Evolutionary conservation across 30 jellyfish, hydroid and myxozoan species (phyloP).

Genomic region (Aurelia aurita complex sp. Pacific): DNA sequence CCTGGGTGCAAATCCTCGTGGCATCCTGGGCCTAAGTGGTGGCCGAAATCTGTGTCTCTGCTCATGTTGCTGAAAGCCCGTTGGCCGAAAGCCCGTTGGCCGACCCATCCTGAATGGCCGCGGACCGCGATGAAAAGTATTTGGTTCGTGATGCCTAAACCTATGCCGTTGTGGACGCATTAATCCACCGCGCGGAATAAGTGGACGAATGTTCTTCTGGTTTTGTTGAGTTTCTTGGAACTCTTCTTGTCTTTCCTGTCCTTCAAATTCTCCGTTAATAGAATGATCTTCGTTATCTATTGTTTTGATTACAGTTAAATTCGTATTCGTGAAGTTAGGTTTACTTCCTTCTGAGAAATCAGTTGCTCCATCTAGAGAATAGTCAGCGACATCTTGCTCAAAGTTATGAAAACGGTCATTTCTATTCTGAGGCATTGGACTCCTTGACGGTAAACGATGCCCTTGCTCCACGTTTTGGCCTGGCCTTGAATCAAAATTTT

Average conservation of each 20-base stretch:
- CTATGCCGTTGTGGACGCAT: constrained; percentile 17
- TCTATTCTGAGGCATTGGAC: not conserved
- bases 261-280: not conserved
- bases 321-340: not conserved
- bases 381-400: not conserved
- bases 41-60: constrained; percentile 71
- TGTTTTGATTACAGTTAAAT: constrained; percentile 7
- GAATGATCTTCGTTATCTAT: not conserved
- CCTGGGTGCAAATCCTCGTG: constrained; percentile 62
- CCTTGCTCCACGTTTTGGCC: not conserved
- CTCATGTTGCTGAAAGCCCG: constrained; percentile 25
- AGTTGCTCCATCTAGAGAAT: not conserved
- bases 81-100: constrained; percentile 33
- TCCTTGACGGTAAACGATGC: not conserved
- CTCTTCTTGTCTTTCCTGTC: not conserved
- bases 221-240: not conserved
- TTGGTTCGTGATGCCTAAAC: constrained; percentile 43
- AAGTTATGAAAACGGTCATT: not conserved
- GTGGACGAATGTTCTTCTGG: not conserved
- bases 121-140: constrained; percentile 23
- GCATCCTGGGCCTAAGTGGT: constrained; percentile 62
- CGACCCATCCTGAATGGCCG: constrained; percentile 33
- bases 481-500: not conserved
- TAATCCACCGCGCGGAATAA: constrained; percentile 1
- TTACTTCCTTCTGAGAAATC: no score